phyloP scores from a whole-genome alignment of 2,797 vertebrate species.

The Tokudaia muenninki region DNA sequence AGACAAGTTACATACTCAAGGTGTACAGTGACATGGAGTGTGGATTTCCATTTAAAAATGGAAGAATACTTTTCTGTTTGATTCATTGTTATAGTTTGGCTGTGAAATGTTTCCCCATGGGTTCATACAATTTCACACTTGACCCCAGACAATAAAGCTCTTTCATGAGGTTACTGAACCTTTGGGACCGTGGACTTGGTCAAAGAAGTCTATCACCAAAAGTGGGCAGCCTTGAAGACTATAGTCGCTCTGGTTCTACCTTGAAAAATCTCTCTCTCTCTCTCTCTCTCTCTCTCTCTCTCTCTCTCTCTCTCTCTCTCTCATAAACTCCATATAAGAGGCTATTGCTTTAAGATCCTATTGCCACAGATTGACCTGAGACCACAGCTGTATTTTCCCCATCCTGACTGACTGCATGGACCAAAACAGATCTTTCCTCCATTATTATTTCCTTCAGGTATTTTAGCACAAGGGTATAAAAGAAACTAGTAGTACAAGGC shows the following conservation, averaged over 20 bases:
- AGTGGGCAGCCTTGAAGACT: not conserved
- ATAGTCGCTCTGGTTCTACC: not conserved
- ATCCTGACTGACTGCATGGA: not conserved
- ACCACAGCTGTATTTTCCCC: not conserved
- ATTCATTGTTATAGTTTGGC: not conserved
- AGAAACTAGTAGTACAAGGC: not conserved
- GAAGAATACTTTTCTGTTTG: not conserved
- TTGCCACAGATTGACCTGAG: not conserved
- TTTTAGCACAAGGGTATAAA: not conserved
- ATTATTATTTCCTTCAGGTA: not conserved
- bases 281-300: rapidly evolving
- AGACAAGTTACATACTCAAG: not conserved
- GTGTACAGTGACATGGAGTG: not conserved
- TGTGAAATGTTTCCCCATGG: not conserved
- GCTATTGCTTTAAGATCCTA: not conserved
- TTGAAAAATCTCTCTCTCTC: too few species aligned
- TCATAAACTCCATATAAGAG: not conserved
- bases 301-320: too few species aligned
- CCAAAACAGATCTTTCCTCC: not conserved
- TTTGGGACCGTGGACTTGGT: not conserved
- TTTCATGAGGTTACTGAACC: not conserved
- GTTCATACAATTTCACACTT: not conserved
- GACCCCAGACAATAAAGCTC: not conserved
- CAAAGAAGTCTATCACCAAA: not conserved
- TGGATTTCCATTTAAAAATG: not conserved